Percentiles rank a stretch among this genome's conserved stretches.
Conservation (phyloP, 2,113 vertebrate species). For the Oreamnos americanus region DNA sequence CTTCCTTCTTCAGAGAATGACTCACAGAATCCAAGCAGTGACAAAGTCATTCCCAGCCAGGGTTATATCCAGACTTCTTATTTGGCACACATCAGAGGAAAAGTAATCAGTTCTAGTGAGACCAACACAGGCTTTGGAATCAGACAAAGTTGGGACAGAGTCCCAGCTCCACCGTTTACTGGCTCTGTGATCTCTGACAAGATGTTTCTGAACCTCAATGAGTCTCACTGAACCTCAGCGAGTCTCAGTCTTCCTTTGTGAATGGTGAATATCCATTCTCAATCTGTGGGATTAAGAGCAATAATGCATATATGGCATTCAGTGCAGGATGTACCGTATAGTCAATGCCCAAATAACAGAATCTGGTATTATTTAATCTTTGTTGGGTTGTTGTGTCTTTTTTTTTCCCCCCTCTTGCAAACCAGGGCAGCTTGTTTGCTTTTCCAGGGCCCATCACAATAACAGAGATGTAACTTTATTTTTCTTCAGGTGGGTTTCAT, state of each 20-base stretch:
- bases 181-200: background rate
- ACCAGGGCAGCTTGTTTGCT: background rate
- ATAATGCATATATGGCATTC: no score
- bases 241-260: constrained; percentile 10
- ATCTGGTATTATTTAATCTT: background rate
- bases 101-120: background rate
- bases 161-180: background rate
- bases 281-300: background rate
- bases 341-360: background rate
- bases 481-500: constrained; percentile 93
- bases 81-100: constrained; percentile 36
- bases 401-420: background rate
- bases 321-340: accelerated
- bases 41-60: background rate
- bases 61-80: constrained; percentile 1
- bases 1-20: constrained; percentile 52
- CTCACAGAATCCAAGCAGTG: constrained; percentile 34
- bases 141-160: background rate
- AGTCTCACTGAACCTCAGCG: background rate
- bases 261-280: background rate
- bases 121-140: background rate
- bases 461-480: background rate
- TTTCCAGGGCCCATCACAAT: background rate
- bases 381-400: background rate
- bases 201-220: background rate